Base-by-base conservation (phyloP, 2,888 invertebrate genomes). In the Xylota segnis region DNA sequence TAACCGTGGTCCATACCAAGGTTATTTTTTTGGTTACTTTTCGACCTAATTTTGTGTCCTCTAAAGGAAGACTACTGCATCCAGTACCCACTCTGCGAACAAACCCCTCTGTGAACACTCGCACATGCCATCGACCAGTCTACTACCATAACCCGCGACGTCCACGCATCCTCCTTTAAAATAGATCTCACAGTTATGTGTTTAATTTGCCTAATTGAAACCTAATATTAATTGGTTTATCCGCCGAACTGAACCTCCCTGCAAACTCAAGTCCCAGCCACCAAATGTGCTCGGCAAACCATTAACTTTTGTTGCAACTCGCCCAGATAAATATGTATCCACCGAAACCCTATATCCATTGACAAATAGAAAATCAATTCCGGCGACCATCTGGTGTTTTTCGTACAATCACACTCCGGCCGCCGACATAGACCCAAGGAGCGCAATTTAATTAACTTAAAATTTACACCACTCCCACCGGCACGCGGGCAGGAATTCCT, bases 331-430 rank as follows among this genome's bases (percentile, higher is more conserved):
- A 7, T 37, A 37, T 37, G 0, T n/a, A n/a, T 37, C 7, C 12
- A 40, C 9, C 7, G 50, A 76, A 76, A 14, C 76, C 50, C 10
- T 58, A 14, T 14, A n/a, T 27, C 6, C 29, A 58, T 43, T 68
- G 66, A 58, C 32, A 76, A 68, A 68, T 58, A 66, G 56, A 52
- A 59, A 68, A 76, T 68, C 68, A 66, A 68, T 76, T 76, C 34
- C 40, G 32, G 1, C 10, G 40, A 29, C 70, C 77, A 77, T 70
- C 77, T 77, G 77, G 52, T 70, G 14, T 68, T 50, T 58, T 68
- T 52, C 59, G 29, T 58, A 4, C 14, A 43, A 68, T 59, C 29
- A 56, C 43, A 45, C 32, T 14, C 70, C 18, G 12, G 16, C 12
- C 40, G 16, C 12, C 40, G 9, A 40, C 27, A 61, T 43, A 14